Percentiles rank a stretch among this genome's conserved stretches.
phyloP scores from a whole-genome alignment of 2,113 vertebrate species.

The Callorhinus ursinus region DNA sequence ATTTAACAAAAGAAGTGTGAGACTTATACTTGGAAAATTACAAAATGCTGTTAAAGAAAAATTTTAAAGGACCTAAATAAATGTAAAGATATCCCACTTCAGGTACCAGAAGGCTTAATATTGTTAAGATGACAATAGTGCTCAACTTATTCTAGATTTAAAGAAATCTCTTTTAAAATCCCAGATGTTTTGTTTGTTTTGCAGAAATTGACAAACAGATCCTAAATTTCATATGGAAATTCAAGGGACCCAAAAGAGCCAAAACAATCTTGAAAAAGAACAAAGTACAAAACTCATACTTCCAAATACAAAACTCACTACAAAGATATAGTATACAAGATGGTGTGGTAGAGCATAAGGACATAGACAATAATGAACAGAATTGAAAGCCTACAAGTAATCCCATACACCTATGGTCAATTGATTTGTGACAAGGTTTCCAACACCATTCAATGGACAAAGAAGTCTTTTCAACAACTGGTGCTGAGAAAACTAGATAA shows the following conservation, averaged over 20 bases:
- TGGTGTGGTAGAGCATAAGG: background rate
- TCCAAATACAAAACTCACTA: background rate
- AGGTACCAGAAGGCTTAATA: background rate
- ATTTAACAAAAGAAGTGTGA: background rate
- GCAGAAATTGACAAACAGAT: background rate
- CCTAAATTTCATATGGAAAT: background rate
- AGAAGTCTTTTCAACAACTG: background rate
- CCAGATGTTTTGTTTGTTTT: background rate
- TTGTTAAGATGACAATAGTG: background rate
- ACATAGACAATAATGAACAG: background rate
- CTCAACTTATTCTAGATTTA: background rate
- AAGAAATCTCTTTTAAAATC: background rate
- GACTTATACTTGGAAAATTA: background rate
- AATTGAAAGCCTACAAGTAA: background rate
- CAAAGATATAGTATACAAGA: background rate
- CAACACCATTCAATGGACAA: background rate
- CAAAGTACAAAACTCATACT: background rate
- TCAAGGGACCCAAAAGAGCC: background rate
- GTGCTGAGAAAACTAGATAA: background rate
- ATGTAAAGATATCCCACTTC: background rate
- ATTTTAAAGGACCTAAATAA: background rate
- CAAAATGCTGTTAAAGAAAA: background rate
- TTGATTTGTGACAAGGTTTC: background rate
- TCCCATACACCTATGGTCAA: background rate
- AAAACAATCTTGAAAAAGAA: conserved; percentile 4